Base-by-base conservation (phyloP, 2,888 invertebrate species). In the Callimorpha dominula region DNA sequence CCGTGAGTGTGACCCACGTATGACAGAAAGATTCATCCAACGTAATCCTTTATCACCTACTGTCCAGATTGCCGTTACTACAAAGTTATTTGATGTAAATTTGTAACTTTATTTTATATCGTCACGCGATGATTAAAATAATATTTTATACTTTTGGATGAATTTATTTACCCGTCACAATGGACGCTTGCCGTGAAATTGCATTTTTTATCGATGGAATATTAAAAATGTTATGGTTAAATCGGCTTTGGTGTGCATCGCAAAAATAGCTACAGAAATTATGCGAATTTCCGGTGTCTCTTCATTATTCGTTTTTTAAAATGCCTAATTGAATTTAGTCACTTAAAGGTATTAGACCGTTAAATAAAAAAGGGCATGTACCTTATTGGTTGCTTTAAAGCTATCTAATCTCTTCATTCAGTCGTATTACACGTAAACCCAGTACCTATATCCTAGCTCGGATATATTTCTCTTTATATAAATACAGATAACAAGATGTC, bases 161-260 rank as follows among this genome's bases (percentile, higher is more conserved):
- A 75, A 77, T 78, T 81, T 80, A 83, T 74, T 66, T 68, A 52
- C 46, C 14, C 40, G 65, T 72, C 72, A 57, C 66, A 46, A 73
- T 70, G 68, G 67, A 68, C 65, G 46, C 31, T 15, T 40, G 9
- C 7, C 57, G 63, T 17, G 43, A 78, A 77, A 83, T 78, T 83
- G 77, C 75, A 75, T 76, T 83, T 79, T 43, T 78, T 77, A 75
- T 73, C 75, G 65, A 69, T 73, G 42, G 71, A 76, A 68, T 70
- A 20, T 76, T 76, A 74, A 81, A 82, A 75, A 77, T 78, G 72
- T 79, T 79, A 66, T 74, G 62, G 70, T 80, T 78, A 73, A 68
- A 79, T 78, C 66, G 46, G 69, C 64, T 79, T 81, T 74, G 50
- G 80, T 72, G 74, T 72, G 54, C n/a, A 9, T 49, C n/a, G 54